These are phyloP conservation scores for Drosophila tripunctata DNA, from an alignment of 2,888 invertebrate species.

Conservation along the genomic window DNA sequence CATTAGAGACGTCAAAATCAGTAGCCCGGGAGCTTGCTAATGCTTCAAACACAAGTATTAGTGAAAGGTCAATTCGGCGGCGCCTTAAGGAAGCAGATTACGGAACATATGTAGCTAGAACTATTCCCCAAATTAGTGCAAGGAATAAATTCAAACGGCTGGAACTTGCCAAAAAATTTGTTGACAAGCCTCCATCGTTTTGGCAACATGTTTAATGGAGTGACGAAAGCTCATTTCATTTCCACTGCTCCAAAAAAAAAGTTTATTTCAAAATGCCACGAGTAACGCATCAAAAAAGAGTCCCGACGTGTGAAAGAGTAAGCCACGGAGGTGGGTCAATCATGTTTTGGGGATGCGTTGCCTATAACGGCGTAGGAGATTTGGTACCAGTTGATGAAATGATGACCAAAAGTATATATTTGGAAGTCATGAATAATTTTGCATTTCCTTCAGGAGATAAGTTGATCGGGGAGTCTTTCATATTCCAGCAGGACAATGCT, in stretches of 20 bases:
- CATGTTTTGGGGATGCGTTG: not conserved
- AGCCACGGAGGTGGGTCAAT: not conserved
- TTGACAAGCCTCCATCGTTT: conserved; percentile 13
- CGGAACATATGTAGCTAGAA: conserved; percentile 1
- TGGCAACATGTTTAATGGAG: not conserved
- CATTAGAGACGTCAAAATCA: not conserved
- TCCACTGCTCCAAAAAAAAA: not conserved
- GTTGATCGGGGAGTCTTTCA: not conserved
- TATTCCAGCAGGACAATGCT: not conserved
- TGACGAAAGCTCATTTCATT: not conserved
- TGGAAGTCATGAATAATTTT: not conserved
- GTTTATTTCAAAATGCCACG: not conserved
- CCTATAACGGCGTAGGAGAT: not conserved
- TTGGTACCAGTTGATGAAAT: not conserved
- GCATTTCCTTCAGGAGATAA: not conserved
- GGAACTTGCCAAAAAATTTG: conserved; percentile 13
- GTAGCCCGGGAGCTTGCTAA: not conserved
- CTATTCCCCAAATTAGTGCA: not conserved
- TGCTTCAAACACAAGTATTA: not conserved
- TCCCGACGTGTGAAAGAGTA: not conserved
- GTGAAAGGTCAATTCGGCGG: conserved; percentile 3
- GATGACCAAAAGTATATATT: not conserved
- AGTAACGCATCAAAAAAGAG: not conserved
- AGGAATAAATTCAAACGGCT: conserved; percentile 24
- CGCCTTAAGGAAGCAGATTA: conserved; percentile 5